Percentiles rank a stretch among this genome's conserved stretches.
Evolutionary conservation across 2,113 vertebrate genomes (phyloP).

Genomic region (Raja brachyura): DNA sequence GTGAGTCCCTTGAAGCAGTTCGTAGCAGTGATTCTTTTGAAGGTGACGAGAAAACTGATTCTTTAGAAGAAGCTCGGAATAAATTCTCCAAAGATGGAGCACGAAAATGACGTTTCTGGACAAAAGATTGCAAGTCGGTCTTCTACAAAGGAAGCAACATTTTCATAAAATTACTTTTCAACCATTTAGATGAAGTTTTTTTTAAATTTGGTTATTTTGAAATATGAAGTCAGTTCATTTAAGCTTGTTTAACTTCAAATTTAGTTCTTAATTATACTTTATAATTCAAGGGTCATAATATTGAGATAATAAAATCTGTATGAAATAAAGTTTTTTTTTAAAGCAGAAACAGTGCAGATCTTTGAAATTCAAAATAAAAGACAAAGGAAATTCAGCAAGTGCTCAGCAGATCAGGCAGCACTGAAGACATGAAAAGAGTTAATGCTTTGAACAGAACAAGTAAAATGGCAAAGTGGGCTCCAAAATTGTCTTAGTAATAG

Average conservation of each 20-base stretch:
- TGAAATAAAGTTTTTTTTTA: no score
- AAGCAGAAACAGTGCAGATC: no score
- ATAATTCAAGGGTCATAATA: neutral
- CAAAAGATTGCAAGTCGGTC: slow-evolving; percentile 69
- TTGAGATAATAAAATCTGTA: neutral
- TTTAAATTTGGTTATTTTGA: neutral
- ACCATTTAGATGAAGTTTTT: neutral
- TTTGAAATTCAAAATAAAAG: no score
- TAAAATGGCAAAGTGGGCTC: no score
- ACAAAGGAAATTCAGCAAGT: no score
- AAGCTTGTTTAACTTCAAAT: neutral
- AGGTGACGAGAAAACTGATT: slow-evolving; percentile 71
- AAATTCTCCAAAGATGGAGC: slow-evolving; percentile 87
- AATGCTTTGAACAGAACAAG: no score
- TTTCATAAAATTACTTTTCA: neutral
- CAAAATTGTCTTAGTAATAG: no score
- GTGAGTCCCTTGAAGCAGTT: slow-evolving; percentile 77
- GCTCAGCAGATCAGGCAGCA: no score
- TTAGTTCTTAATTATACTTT: no score
- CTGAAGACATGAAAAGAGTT: no score
- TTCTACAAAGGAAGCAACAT: slow-evolving; percentile 51
- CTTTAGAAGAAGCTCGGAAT: slow-evolving; percentile 74
- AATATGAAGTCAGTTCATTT: neutral
- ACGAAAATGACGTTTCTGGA: slow-evolving; percentile 81
- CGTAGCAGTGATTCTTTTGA: slow-evolving; percentile 80